Conservation (phyloP, 2,113 vertebrate genomes). For the Trematocara zebra region DNA sequence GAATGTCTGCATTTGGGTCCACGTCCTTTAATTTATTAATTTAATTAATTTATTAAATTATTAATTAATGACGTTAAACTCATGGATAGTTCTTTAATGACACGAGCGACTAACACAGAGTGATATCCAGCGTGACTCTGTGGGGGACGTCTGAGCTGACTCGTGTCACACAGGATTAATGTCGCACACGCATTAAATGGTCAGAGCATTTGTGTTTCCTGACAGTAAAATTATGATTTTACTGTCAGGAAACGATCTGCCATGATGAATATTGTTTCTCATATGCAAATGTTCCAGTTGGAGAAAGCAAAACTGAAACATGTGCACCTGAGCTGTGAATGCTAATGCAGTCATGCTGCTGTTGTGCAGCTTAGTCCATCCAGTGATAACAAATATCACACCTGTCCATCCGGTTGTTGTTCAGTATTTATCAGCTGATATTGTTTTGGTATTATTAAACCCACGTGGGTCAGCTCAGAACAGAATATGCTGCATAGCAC, state of each 20-base stretch:
- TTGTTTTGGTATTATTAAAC: neutral
- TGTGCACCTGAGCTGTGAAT: neutral
- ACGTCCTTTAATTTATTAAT: neutral
- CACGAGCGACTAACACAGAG: neutral
- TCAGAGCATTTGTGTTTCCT: too few species aligned
- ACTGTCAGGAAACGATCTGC: neutral
- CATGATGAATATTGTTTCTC: neutral
- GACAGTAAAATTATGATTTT: neutral
- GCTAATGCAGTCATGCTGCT: neutral
- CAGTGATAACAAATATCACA: neutral
- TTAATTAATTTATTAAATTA: too few species aligned
- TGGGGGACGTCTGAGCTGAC: neutral
- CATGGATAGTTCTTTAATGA: neutral
- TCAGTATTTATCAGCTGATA: neutral
- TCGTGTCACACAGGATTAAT: neutral
- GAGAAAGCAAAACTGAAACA: neutral
- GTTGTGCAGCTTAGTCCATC: neutral
- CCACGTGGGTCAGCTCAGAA: fast-evolving
- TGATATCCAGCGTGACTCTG: neutral
- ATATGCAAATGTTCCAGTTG: neutral
- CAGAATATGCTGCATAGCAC: neutral
- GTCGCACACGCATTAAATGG: neutral
- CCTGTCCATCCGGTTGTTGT: neutral
- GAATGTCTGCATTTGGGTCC: neutral
- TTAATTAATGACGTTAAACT: neutral